Conservation (phyloP, 1,140 invertebrate genomes). For the Probaryconus sp. region DNA sequence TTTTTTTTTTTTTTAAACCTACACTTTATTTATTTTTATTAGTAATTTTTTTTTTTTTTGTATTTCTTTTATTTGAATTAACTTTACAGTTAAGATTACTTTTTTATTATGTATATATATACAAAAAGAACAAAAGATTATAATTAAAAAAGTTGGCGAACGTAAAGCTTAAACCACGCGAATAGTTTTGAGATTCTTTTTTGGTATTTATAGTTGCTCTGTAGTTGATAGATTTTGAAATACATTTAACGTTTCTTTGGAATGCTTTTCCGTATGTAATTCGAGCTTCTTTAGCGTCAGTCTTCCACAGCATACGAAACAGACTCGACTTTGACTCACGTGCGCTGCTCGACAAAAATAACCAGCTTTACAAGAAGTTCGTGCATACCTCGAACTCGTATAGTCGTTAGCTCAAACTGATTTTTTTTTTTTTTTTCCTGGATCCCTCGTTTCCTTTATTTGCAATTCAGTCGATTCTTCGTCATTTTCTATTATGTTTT, state of each 20-base stretch:
- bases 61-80: no score
- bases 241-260: conserved; percentile 42
- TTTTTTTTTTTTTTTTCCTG: conserved; percentile 48
- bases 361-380: conserved; percentile 57
- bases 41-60: no score
- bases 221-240: conserved; percentile 42
- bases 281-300: conserved; percentile 54
- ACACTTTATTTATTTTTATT: no score
- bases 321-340: conserved; percentile 47
- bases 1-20: no score
- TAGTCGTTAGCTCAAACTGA: conserved; percentile 35
- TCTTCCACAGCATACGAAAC: conserved; percentile 49
- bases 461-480: conserved; percentile 10
- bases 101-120: no score
- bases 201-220: conserved; percentile 29
- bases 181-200: conserved; percentile 4
- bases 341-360: conserved; percentile 55
- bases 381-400: conserved; percentile 53
- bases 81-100: no score
- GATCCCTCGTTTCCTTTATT: conserved; percentile 11
- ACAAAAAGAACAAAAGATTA: no score
- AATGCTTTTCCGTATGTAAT: conserved; percentile 54
- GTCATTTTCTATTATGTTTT: conserved; percentile 23
- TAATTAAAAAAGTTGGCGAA: no score
- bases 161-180: no score